Conservation (phyloP, 1,140 invertebrate species). For the Lordiphosa mommai region DNA sequence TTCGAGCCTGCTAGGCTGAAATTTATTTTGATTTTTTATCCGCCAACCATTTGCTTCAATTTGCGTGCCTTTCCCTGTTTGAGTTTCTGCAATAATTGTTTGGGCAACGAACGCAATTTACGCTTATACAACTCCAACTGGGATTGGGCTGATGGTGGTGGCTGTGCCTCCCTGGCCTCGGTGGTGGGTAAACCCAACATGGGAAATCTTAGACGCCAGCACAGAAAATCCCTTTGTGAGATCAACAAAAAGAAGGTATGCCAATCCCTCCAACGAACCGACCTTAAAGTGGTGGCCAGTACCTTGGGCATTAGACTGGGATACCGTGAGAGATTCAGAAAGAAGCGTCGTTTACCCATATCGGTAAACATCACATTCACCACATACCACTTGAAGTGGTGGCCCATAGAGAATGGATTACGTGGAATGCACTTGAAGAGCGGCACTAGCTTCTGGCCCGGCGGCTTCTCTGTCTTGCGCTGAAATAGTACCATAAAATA, state of each 20-base stretch:
- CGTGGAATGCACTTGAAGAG: slow-evolving; percentile 6
- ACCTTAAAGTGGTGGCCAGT: neutral
- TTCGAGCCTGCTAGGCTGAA: no score
- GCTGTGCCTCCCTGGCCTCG: neutral
- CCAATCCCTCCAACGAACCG: neutral
- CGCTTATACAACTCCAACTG: neutral
- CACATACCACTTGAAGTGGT: neutral
- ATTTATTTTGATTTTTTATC: no score
- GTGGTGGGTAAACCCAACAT: neutral
- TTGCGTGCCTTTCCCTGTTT: no score
- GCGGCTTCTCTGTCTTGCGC: no score
- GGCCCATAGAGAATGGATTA: neutral
- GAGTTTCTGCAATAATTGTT: no score
- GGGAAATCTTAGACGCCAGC: neutral
- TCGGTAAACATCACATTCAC: neutral
- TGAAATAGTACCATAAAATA: no score
- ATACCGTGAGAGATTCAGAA: neutral
- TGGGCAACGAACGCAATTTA: no score
- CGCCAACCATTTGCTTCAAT: no score
- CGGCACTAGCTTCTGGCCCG: neutral
- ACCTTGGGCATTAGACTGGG: neutral
- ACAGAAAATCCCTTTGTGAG: neutral
- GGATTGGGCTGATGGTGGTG: neutral
- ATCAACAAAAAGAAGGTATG: slow-evolving; percentile 2
- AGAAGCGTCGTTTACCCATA: neutral